phyloP scores from a whole-genome alignment of 2,797 vertebrate species.

The Rhadinocentrus ornatus region DNA sequence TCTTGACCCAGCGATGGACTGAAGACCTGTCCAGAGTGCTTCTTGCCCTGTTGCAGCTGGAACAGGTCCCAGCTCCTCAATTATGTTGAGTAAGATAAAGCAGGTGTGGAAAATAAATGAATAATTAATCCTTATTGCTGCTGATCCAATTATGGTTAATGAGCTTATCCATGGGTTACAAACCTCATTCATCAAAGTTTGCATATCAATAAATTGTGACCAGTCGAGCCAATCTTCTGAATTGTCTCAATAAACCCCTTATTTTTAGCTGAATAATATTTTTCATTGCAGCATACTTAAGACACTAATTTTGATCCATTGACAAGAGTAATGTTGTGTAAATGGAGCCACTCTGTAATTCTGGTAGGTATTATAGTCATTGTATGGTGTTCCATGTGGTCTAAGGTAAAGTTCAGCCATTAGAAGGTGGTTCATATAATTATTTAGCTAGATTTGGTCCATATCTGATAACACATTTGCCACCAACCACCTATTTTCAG shows the following conservation, averaged over 20 bases:
- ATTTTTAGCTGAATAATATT: neutral
- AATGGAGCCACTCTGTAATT: neutral
- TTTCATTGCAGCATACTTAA: neutral
- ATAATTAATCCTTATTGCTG: neutral
- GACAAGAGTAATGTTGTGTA: neutral
- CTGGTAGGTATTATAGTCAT: neutral
- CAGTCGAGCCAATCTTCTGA: neutral
- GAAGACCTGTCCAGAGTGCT: too few relatives aligned
- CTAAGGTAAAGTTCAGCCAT: neutral
- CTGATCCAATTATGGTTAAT: constrained; percentile 1
- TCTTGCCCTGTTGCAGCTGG: too few relatives aligned
- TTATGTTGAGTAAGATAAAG: too few relatives aligned
- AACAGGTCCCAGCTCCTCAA: too few relatives aligned
- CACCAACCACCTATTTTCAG: neutral
- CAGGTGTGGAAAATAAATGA: neutral
- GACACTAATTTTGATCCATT: constrained; percentile 5
- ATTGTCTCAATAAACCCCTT: constrained; percentile 2
- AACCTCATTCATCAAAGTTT: neutral
- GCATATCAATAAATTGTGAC: constrained; percentile 2
- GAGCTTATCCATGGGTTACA: neutral
- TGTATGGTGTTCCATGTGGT: neutral
- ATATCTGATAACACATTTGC: neutral
- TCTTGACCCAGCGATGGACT: too few relatives aligned
- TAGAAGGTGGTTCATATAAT: neutral
- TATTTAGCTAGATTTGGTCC: neutral